Conservation (phyloP, 2,113 vertebrate genomes). For the Kryptolebias marmoratus region DNA sequence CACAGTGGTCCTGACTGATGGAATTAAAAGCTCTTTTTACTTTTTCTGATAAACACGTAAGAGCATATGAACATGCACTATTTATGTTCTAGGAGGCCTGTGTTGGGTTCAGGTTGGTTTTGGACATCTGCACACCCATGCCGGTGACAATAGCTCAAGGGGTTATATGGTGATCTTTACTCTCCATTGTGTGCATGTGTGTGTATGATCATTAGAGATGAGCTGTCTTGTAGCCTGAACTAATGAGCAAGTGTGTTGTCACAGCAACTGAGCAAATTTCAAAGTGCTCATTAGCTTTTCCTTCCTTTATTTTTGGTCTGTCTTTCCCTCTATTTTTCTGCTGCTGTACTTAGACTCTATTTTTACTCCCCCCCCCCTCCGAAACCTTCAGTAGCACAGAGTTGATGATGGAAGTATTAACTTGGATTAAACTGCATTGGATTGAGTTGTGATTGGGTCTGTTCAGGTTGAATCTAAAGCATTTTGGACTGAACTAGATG, state of each 20-base stretch:
- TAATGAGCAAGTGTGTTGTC: constrained; percentile 56
- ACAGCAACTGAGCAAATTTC: constrained; percentile 68
- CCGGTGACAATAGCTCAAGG: constrained; percentile 41
- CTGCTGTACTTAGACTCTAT: background rate
- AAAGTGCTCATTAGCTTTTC: constrained; percentile 63
- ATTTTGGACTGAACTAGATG: too few species aligned
- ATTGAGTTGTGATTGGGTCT: too few species aligned
- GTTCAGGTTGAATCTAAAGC: too few species aligned
- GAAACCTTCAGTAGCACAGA: constrained; percentile 25
- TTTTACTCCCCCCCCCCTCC: background rate
- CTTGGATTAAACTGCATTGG: background rate
- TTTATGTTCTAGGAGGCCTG: constrained; percentile 20
- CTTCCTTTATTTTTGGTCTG: constrained; percentile 65
- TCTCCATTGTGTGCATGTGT: constrained; percentile 2
- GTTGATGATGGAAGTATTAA: background rate
- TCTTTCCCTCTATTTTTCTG: constrained; percentile 22
- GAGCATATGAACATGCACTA: constrained; percentile 18
- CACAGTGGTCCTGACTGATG: constrained; percentile 49
- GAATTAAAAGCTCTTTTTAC: constrained; percentile 47
- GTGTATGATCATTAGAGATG: constrained; percentile 55
- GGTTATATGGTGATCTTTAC: constrained; percentile 22
- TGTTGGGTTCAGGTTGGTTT: constrained; percentile 27
- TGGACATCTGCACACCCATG: constrained; percentile 23
- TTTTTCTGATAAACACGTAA: constrained; percentile 18
- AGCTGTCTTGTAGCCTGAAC: constrained; percentile 46